Base-by-base conservation (phyloP, 2,797 vertebrate species). In the Pelobates cultripes region DNA sequence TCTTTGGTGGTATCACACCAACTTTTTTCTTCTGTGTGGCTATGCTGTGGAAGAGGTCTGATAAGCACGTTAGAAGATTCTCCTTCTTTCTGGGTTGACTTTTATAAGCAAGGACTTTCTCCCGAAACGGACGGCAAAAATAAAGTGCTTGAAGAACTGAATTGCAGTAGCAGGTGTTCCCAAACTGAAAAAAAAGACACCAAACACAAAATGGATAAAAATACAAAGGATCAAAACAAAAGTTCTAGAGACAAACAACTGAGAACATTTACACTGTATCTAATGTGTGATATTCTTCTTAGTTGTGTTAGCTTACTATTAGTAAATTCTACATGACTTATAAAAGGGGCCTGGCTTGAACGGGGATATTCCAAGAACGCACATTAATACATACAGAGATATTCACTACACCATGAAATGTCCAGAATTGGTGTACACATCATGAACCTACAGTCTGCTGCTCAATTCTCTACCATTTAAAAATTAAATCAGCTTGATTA, bases 131-230 rank as follows among this genome's bases (percentile, higher is more conserved):
- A 85, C 94, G 94, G 88, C 94, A 95, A 86, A 95, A 95, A 90
- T 95, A 95, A 93, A 95, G 94, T 92, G 94, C 94, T 87, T 95
- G 94, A 85, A 95, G 93, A 88, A 95, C 94, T 73, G 94, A 95
- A 87, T 95, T 95, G 90, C 94, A 95, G 90, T 95, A 95, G 92
- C 94, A 95, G 45, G 94, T 95, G 85, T 95, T 95, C 84, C 94
- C 94, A 5, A 95, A 95, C 94, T 95, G 63, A 47, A 88, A 44
- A 10, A 88, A 5, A 60, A 88, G 90, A 43, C 13, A 28, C 8
- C 13, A 17, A 41, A 66, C 8, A 41, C 57, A 45, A n/a, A 17
- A 15, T 7, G 47, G 13, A 71, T 51, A 47, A 71, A 71, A 3
- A 61, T 61, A 12, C 55, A 57, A 57, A 12, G 13, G 1, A 57